Conservation (phyloP, 2,797 vertebrate genomes). For the Cuculus canorus region DNA sequence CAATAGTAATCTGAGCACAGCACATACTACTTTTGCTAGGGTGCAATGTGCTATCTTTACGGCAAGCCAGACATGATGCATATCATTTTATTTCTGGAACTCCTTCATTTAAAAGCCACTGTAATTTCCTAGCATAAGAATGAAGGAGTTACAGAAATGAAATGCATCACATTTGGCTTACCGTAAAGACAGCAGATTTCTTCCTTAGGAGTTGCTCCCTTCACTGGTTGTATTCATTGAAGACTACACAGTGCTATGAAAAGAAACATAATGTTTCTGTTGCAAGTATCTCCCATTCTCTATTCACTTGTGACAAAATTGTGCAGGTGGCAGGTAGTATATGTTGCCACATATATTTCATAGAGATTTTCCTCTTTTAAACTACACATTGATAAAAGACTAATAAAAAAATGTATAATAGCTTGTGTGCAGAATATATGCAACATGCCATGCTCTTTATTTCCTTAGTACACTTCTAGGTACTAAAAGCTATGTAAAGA, state of each 20-base stretch:
- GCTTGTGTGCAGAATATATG: not conserved
- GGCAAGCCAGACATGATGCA: not conserved
- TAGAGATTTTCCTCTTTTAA: not conserved
- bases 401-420: not conserved
- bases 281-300: not conserved
- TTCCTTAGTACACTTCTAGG: not conserved
- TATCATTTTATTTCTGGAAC: slow-evolving; percentile 17
- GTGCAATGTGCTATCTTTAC: not conserved
- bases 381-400: not conserved
- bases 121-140: slow-evolving; percentile 36
- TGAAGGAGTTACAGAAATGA: slow-evolving; percentile 3
- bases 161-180: not conserved
- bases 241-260: not conserved
- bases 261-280: slow-evolving; percentile 17
- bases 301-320: not conserved
- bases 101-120: slow-evolving; percentile 5
- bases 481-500: not conserved
- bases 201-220: not conserved
- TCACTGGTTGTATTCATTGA: not conserved
- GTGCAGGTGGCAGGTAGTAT: not conserved
- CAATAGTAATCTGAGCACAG: not conserved
- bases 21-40: not conserved
- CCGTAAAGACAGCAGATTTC: not conserved
- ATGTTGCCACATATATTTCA: not conserved
- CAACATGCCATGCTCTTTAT: not conserved